Evolutionary conservation across 1,140 invertebrate genomes (phyloP), one percentile per base, ranked within the genome.

Genomic region (Dinothrombium tinctorium): DNA sequence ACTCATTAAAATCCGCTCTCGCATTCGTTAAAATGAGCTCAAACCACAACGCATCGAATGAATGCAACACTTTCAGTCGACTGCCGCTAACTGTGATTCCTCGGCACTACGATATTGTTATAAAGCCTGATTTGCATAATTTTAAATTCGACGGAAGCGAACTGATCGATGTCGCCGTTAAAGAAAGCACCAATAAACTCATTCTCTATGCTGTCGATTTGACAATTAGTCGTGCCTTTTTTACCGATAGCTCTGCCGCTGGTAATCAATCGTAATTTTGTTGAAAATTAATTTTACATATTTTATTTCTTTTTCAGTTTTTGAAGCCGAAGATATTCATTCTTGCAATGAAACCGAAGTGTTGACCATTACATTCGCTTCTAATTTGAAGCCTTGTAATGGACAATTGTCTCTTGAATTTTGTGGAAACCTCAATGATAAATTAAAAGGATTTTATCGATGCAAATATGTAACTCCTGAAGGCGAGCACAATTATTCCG

Each of bases 391-490:
- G 0, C 46, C 59, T 32, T 79, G 76, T 0, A 53, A 59, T 14
- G 79, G 74, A n/a, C 59, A 56, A 2, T 54, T 92, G 17, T 57
- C 59, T 31, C 63, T 89, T 47, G 59, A 69, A 35, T 92, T 86
- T 56, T 69, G 65, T 2, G 84, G 83, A 2, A 71, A 73, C 53
- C 66, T 92, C 15, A 87, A 86, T 58, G 80, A 92, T 55, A 86
- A 84, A 58, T 81, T 92, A 75, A 84, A 81, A 56, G 86, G 87
- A 15, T 74, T 90, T 45, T 92, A 90, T 57, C 67, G 82, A 24
- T 86, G 78, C 60, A 86, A 86, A 62, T 89, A 87, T 61, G 64
- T 55, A 17, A 60, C 51, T 21, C 44, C 54, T 12, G 50, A 35
- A 45, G 82, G 80, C 7, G 73, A 77, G 48, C 74, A 80, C 51